Base-by-base conservation (phyloP, 2,113 vertebrate genomes). In the Saiga tatarica region DNA sequence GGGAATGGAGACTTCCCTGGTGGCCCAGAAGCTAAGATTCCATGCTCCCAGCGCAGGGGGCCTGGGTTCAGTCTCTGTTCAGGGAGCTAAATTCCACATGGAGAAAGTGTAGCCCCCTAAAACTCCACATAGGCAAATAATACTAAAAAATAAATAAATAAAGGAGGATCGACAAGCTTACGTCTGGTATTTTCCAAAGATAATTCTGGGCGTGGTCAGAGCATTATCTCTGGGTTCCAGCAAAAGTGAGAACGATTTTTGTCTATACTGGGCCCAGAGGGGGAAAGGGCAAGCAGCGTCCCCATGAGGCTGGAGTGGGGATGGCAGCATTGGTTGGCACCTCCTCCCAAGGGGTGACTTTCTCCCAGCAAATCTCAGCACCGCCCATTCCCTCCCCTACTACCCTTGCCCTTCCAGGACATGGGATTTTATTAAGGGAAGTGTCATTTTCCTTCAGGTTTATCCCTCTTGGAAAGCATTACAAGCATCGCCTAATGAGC, bases 371-470 rank as follows among this genome's bases (percentile, higher is more conserved):
- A 47, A 19, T 16, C 47, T 62, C 45, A 6, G 11, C 42, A 28
- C 39, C 6, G 16, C 17, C 47, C 45, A 17, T 28, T 3, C 16
- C 25, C n/a, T 45, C 12, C 33, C 21, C 52, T 5, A 19, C 78
- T 71, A 19, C 15, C 45, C 10, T 30, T 12, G 16, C 30, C 30
- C 30, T 92, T 64, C 30, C 64, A 78, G 62, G 26, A 39, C 28
- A 42, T 60, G 59, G 85, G 74, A 45, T 90, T 92, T 97, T 89
- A 64, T 86, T 92, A 78, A 82, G 52, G 47, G 83, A 83, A 94
- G 64, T n/a, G 64, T 33, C 87, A 82, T 94, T 92, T 96, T 79
- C 83, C 78, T 89, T 86, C 50, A 87, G 96, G 33, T 89, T 82
- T 96, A 36, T 88, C 13, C 33, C 30, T 64, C 94, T 89, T 97